Base-by-base conservation (phyloP, 37 sponge, comb jelly and placozoan genomes). In the Chondrilla cf. caribensis region DNA sequence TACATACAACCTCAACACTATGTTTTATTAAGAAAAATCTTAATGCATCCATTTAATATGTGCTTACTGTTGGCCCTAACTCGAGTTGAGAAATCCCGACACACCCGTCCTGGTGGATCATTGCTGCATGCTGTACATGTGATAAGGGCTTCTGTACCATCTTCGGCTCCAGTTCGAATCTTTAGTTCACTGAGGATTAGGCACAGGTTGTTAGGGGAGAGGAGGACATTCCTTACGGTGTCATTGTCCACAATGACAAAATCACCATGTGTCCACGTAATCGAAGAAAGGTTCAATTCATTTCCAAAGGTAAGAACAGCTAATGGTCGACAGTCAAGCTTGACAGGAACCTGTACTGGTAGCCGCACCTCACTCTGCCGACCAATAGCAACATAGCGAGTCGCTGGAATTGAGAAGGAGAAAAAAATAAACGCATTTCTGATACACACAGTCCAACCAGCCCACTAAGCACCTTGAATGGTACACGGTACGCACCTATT, bases 371-470 rank as follows among this genome's bases (percentile, higher is more conserved):
- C 68, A 26, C 1, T 18, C 35, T 67, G 28, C 1, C 33, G 15
- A 2, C 68, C 68, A 6, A 67, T 2, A 33, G 68, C 68, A 67
- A 67, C 68, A 67, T 67, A 67, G 68, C 68, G 68, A 67, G 29
- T 29, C 6, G 1, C 68, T 67, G n/a, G n/a, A n/a, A n/a, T n/a
- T n/a, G n/a, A n/a, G n/a, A n/a, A n/a, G n/a, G n/a, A n/a, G n/a
- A n/a, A n/a, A n/a, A n/a, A n/a, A n/a, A n/a, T n/a, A n/a, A n/a
- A n/a, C n/a, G n/a, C n/a, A n/a, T n/a, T n/a, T n/a, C n/a, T n/a
- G n/a, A n/a, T n/a, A n/a, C n/a, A n/a, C n/a, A n/a, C n/a, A n/a
- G n/a, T n/a, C n/a, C n/a, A n/a, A n/a, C n/a, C n/a, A n/a, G n/a
- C n/a, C n/a, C n/a, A n/a, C n/a, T n/a, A n/a, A n/a, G n/a, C n/a